phyloP scores from a whole-genome alignment of 2,113 vertebrate species.

The Serilophus lunatus region DNA sequence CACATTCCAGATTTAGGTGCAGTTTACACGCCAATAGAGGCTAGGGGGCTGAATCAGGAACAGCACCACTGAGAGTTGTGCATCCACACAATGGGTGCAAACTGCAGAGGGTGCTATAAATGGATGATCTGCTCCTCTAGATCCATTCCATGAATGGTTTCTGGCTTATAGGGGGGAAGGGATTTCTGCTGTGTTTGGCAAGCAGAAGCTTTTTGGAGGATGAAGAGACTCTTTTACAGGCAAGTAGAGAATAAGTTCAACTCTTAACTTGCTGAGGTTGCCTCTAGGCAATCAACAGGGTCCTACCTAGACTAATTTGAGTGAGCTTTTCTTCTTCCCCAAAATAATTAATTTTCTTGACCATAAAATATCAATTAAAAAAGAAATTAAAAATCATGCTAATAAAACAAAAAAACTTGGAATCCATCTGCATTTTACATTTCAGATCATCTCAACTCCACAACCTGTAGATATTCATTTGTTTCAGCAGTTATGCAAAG shows the following conservation, averaged over 20 bases:
- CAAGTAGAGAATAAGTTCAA: not conserved
- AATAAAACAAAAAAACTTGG: not conserved
- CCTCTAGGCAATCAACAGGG: not conserved
- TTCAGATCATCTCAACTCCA: not conserved
- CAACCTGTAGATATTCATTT: not conserved
- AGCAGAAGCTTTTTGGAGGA: not conserved
- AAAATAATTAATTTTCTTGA: not conserved
- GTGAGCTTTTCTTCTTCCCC: not conserved
- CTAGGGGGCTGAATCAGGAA: not conserved
- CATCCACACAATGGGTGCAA: accelerated
- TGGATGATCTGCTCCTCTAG: not conserved
- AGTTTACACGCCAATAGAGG: not conserved
- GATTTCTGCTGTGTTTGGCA: not conserved
- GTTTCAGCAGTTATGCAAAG: not conserved
- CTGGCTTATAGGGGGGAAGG: not conserved
- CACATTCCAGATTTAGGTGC: not conserved
- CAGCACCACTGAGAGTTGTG: not conserved
- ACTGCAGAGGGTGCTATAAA: not conserved
- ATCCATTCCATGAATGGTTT: not conserved
- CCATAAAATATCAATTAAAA: not conserved
- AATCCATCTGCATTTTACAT: not conserved
- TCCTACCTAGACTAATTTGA: not conserved
- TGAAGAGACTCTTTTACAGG: not conserved
- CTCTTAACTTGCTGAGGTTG: not conserved
- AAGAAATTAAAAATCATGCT: not conserved